Base-by-base conservation (phyloP, 2,797 vertebrate genomes). In the Siniperca scherzeri region DNA sequence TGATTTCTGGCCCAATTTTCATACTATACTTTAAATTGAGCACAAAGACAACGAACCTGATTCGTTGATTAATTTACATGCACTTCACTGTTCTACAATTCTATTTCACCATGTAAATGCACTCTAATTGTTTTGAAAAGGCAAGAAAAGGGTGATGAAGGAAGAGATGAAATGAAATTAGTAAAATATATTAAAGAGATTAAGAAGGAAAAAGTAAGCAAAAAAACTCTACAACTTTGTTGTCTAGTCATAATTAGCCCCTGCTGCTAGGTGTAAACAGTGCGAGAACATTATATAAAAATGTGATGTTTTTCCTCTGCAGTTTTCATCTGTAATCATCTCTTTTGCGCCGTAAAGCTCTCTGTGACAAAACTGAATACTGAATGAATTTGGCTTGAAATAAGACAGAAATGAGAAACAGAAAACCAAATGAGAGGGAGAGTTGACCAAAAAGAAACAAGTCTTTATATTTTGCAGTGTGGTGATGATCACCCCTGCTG, bases 381-480 rank as follows among this genome's bases (percentile, higher is more conserved):
- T 69, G 69, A 84, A 71, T 57, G 44, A 11, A 79, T 85, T 10
- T 64, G 77, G 25, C 53, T 59, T 81, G 71, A 81, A 62, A 83
- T 79, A 68, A 84, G 62, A 68, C 22, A n/a, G 5, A 36, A 64
- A 72, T 11, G 48, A 64, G 8, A 22, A n/a, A 48, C 7, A 44
- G 4, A 38, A 22, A 42, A 27, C 19, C 13, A 30, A 56, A 75
- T 6, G n/a, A 72, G 61, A 59, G 3, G 27, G 2, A 71, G 27
- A 68, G 22, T 56, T 17, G 38, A 36, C 27, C 19, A 3, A 44
- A 65, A 13, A 9, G 55, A 48, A 59, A 70, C 3, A 8, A 50
- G 19, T 6, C 1, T 53, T 80, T 69, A 69, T 25, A 9, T 44
- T 55, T 33, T 21, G 1, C 70, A 14, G 60, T 0, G 30, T 42